Base-by-base conservation (phyloP, 2,113 vertebrate species). In the Gallinago undulata region DNA sequence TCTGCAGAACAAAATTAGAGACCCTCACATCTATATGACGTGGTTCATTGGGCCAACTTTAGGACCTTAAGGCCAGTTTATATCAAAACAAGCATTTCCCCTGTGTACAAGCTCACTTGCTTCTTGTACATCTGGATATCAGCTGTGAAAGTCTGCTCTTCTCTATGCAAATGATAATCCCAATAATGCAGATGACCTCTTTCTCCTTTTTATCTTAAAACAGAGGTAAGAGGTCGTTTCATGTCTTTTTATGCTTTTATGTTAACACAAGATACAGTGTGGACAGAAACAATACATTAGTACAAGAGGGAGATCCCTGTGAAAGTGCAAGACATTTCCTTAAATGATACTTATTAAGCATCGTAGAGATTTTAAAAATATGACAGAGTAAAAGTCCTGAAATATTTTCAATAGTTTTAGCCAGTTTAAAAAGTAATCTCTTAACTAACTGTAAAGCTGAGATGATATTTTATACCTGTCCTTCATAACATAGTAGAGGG, bases 401-500 rank as follows among this genome's bases (percentile, higher is more conserved):
- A 83, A 63, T 60, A 59, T 31, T 87, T 87, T 33, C 30, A 51
- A 67, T 43, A 41, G 3, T n/a, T 77, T 56, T 27, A 77, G 30
- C 19, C 12, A 21, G 22, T 73, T 96, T 37, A 48, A 16, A 83
- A 83, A 70, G 10, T 50, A 41, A 51, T 62, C 24, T 70, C 50
- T 74, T 50, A 30, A 77, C 6, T 53, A 59, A 64, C 37, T 19
- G 27, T 62, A 70, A 93, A 76, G 59, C 25, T 80, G 60, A 68
- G 30, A 19, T 43, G 2, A 24, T 33, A 50, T 56, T 92, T 91
- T 77, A 19, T 64, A n/a, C 66, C 68, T 74, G 13, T 53, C 18
- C 24, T 18, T 76, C 35, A 41, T 19, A 31, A 19, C 0, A 0
- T 11, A 31, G 31, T 33, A 51, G 43, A 70, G 9, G 7, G 30